These are phyloP conservation scores for Nannoperca obscura DNA, from an alignment of 2,797 vertebrate species.

Conservation along the genomic window DNA sequence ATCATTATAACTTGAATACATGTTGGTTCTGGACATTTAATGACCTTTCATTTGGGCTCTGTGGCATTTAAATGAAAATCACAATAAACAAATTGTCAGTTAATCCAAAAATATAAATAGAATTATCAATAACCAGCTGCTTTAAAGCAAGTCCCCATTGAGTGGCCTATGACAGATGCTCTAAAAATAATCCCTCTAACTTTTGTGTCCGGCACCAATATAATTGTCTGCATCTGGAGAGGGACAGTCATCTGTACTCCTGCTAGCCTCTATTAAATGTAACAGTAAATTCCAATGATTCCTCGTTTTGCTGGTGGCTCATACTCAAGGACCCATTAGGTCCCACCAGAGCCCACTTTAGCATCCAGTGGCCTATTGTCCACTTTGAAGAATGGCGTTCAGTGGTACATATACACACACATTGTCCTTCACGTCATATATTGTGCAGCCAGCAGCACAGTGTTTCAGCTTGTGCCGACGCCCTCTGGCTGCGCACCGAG, in stretches of 20 bases:
- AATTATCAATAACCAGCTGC: neutral
- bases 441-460: neutral
- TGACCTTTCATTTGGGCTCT: no score
- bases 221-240: neutral
- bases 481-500: slow-evolving; percentile 83
- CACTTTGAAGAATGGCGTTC: neutral
- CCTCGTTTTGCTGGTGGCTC: slow-evolving; percentile 22
- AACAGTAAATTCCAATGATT: neutral
- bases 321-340: slow-evolving; percentile 2
- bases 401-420: neutral
- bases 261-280: neutral
- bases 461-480: slow-evolving; percentile 64
- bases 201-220: neutral
- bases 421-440: slow-evolving; percentile 11
- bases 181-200: neutral
- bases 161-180: neutral
- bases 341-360: neutral
- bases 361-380: neutral
- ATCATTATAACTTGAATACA: no score
- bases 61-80: neutral
- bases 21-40: no score
- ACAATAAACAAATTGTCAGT: neutral
- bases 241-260: neutral
- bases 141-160: neutral
- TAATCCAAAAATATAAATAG: neutral